Evolutionary conservation across 2,888 invertebrate genomes (phyloP), one percentile per base, ranked within the genome.

Genomic region (Dolomedes plantarius): DNA sequence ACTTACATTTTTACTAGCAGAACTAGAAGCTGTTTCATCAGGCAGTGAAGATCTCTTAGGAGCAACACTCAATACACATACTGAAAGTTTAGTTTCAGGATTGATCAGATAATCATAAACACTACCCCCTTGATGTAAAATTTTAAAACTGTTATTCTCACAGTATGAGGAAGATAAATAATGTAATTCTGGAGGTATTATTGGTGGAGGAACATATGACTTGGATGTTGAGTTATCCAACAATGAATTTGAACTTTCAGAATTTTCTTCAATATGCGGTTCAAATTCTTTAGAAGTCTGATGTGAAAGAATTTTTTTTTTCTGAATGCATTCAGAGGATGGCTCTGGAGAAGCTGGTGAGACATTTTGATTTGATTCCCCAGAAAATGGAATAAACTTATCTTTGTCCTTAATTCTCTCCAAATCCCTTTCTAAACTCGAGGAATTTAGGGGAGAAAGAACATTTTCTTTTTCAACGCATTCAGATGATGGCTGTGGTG

Each of bases 241-340:
- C n/a, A n/a, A n/a, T 6, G 2, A 2, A 16, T 46, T 7, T 7
- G 46, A 7, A 11, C 16, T 46, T 13, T 46, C 16, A 16, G 9
- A 2, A 46, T 6, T 2, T 16, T 13, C 16, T 27, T 65, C 67
- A 6, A 1, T n/a, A 23, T n/a, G n/a, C 36, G 32, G 67, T 5
- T 80, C 80, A 67, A 80, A 80, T n/a, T 80, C 65, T 67, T 68
- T 73, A 16, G 73, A 80, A 16, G 46, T 72, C 31, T 80, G 80
- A 50, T 73, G 80, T 16, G 11, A n/a, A 2, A 73, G 72, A 29
- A 39, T 7, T 3, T 23, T 41, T 27, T 46, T 64, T 41, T 50
- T 71, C 11, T n/a, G 6, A 11, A 41, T n/a, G 41, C 13, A 67
- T 16, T 29, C 19, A 3, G n/a, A 16, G 3, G 27, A 27, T 1